These are phyloP conservation scores for Rhinoraja longicauda DNA, from an alignment of 2,797 vertebrate genomes.

Conservation along the genomic window DNA sequence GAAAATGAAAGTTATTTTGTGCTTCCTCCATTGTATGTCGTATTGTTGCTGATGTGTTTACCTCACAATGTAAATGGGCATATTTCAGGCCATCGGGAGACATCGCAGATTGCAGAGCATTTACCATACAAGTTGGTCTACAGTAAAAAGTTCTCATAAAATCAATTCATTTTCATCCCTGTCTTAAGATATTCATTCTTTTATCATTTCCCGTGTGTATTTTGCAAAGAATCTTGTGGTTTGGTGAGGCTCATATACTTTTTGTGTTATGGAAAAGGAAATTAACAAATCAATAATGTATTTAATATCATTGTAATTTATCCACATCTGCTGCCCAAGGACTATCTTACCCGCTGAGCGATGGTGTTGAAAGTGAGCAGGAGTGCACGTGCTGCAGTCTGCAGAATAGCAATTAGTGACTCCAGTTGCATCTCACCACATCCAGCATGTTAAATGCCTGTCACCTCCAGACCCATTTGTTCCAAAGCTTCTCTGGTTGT, in stretches of 20 bases:
- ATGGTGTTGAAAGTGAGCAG: not conserved
- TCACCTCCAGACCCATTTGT: not conserved
- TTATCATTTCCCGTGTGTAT: not conserved
- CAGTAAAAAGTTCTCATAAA: not conserved
- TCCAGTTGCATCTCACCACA: not conserved
- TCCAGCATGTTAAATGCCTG: not conserved
- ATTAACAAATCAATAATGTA: not conserved
- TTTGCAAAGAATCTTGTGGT: not conserved
- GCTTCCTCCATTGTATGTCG: not conserved
- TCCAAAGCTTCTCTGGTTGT: not conserved
- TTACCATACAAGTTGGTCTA: not conserved
- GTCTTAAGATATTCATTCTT: not conserved
- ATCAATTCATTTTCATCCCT: not conserved
- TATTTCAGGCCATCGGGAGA: not conserved
- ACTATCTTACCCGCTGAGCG: not conserved
- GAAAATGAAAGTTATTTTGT: slow-evolving; percentile 36
- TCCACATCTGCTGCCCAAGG: not conserved
- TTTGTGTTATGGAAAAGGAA: not conserved
- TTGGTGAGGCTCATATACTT: not conserved
- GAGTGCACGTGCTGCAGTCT: not conserved
- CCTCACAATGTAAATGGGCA: not conserved
- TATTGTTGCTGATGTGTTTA: not conserved
- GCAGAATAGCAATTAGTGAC: not conserved
- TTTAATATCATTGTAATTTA: not conserved
- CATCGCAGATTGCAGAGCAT: not conserved